These are phyloP conservation scores for Jaculus jaculus DNA, from an alignment of 2,113 vertebrate species.

Conservation along the genomic window DNA sequence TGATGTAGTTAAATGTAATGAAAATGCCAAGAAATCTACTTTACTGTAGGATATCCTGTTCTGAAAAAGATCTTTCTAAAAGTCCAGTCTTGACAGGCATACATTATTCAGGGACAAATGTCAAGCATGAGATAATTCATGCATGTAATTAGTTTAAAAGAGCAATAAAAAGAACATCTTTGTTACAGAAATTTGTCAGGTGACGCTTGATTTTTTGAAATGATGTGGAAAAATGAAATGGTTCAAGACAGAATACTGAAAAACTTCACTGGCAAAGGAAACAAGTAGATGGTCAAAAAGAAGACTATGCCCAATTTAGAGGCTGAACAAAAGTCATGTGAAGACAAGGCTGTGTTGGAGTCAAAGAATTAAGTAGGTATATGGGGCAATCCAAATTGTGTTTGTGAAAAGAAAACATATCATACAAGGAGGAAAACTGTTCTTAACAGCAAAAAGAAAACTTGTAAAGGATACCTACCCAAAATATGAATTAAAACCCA, in stretches of 20 bases:
- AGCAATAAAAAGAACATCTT: slow-evolving; percentile 46
- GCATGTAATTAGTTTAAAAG: slow-evolving; percentile 59
- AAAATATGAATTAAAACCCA: neutral
- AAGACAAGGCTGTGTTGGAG: fast-evolving
- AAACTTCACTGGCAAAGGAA: neutral
- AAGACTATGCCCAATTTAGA: neutral
- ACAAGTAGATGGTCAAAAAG: neutral
- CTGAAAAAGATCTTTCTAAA: slow-evolving; percentile 33
- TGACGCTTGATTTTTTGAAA: slow-evolving; percentile 27
- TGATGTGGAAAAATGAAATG: neutral
- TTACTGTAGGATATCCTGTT: slow-evolving; percentile 52
- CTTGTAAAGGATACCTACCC: neutral
- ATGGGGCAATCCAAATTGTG: neutral
- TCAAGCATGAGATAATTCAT: slow-evolving; percentile 52
- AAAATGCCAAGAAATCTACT: slow-evolving; percentile 24
- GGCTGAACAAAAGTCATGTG: neutral
- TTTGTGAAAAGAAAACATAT: neutral
- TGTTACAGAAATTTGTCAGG: slow-evolving; percentile 46
- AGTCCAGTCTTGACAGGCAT: slow-evolving; percentile 33
- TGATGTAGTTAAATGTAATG: slow-evolving; percentile 29
- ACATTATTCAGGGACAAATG: slow-evolving; percentile 37
- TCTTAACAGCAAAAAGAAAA: slow-evolving; percentile 1
- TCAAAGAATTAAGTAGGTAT: neutral
- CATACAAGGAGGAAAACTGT: neutral
- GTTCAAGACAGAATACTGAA: neutral